Evolutionary conservation across 2,888 invertebrate genomes (phyloP), one percentile per base, ranked within the genome.

Genomic region (Tenodera sinensis): DNA sequence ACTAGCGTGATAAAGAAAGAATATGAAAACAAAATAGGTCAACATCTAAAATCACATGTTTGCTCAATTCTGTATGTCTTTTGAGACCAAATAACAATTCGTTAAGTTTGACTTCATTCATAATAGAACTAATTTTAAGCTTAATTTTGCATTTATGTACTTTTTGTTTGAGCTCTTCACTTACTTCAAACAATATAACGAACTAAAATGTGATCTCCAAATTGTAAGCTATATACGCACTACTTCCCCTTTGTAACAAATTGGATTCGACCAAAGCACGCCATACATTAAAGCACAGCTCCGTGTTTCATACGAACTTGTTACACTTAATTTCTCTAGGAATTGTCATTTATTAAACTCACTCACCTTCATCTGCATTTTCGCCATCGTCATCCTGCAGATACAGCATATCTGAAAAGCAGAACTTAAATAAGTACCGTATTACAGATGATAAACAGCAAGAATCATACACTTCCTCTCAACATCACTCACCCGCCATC

Each of bases 401-500:
- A 85, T 89, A 90, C 85, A 90, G 28, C 87, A 87, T 87, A 85
- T 90, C 90, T 90, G 89, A 84, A 90, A 90, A 88, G 9, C 83
- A 88, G 47, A 88, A 85, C 82, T 54, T 34, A 34, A 85, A 71
- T 89, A 85, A 89, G 82, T 84, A 42, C 84, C 30, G 85, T 81
- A 85, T 71, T 42, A 30, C 81, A 90, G 9, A 84, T 54, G 30
- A 89, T 71, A 87, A 83, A 89, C 85, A 42, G 87, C 85, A 25
- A 34, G 87, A 87, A 84, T 30, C 27, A 87, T 81, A 25, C 30
- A 34, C 20, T 9, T 87, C 15, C n/a, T 25, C n/a, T 25, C 25
- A n/a, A 28, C 25, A 84, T 28, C 85, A 90, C 90, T 90, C 88
- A 90, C 90, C 90, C 88, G 90, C 90, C 90, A 90, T 90, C 90